Percentiles rank a stretch among this genome's conserved stretches.
Evolutionary conservation across 2,797 vertebrate species (phyloP).

Genomic region (Macroramphosus scolopax): DNA sequence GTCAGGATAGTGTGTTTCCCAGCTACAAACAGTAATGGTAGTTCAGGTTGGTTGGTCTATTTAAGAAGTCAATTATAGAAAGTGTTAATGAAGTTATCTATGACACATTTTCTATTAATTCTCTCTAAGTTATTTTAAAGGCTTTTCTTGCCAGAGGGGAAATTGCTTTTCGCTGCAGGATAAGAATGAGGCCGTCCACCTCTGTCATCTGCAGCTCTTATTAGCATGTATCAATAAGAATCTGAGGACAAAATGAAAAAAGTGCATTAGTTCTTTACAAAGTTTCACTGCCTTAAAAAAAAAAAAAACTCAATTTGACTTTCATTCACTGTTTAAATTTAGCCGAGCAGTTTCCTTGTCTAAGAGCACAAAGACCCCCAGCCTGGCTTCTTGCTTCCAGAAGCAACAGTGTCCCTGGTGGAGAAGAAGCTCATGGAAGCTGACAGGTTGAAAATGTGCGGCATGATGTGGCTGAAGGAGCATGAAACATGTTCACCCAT

Average conservation of each 20-base stretch:
- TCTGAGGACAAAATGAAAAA: slow-evolving; percentile 13
- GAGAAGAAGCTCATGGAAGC: slow-evolving; percentile 62
- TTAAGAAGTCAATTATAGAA: slow-evolving; percentile 33
- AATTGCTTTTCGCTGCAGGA: slow-evolving; percentile 38
- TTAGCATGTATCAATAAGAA: slow-evolving; percentile 1
- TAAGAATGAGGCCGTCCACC: slow-evolving; percentile 27
- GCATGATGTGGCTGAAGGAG: slow-evolving; percentile 76
- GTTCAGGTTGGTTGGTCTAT: slow-evolving; percentile 18
- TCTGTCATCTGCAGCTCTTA: slow-evolving; percentile 23
- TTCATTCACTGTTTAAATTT: slow-evolving; percentile 4
- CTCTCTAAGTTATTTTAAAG: slow-evolving; percentile 27
- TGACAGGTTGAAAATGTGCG: slow-evolving; percentile 77
- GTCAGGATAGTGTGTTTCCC: slow-evolving; percentile 4
- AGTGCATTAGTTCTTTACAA: background rate
- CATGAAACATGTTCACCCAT: slow-evolving; percentile 72
- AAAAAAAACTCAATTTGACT: too few relatives aligned
- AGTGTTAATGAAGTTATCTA: slow-evolving; percentile 33
- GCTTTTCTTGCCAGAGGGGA: slow-evolving; percentile 11
- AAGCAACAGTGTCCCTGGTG: slow-evolving; percentile 64
- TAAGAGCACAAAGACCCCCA: slow-evolving; percentile 22
- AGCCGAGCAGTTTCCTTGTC: slow-evolving; percentile 7
- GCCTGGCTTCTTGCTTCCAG: slow-evolving; percentile 27
- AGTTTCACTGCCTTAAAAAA: too few relatives aligned
- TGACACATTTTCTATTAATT: slow-evolving; percentile 38
- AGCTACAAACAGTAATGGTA: background rate